Evolutionary conservation across 92 coral and sea anemone species (phyloP).

Genomic region (Actinernus sp.): DNA sequence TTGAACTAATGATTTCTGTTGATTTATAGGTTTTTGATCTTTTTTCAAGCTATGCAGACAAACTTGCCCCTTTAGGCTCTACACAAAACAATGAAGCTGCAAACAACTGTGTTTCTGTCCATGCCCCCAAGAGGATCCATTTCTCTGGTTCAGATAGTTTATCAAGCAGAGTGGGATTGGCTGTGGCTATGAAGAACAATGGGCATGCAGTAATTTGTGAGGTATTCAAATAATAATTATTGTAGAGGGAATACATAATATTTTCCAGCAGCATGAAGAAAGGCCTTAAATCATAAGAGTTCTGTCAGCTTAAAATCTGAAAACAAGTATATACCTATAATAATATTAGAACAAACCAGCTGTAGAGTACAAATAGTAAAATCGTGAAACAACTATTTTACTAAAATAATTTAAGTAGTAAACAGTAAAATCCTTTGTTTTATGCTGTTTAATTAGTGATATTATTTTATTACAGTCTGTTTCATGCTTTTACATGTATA

Average conservation of each 20-base stretch:
- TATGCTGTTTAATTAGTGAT: too few relatives aligned
- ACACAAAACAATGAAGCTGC: slow-evolving; percentile 25
- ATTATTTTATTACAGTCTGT: too few relatives aligned
- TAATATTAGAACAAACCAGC: not conserved
- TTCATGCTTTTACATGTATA: too few relatives aligned
- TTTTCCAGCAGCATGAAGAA: not conserved
- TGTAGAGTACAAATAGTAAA: too few relatives aligned
- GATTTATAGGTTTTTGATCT: slow-evolving; percentile 29
- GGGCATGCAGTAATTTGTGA: slow-evolving; percentile 5
- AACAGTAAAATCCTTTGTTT: too few relatives aligned
- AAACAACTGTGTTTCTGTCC: slow-evolving; percentile 16
- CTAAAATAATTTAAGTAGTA: too few relatives aligned
- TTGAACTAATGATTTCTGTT: not conserved
- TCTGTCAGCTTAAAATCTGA: not conserved
- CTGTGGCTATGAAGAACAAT: slow-evolving; percentile 21
- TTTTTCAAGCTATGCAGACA: slow-evolving; percentile 30
- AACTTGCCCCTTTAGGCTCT: slow-evolving; percentile 29
- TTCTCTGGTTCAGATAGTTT: slow-evolving; percentile 21
- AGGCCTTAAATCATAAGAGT: not conserved
- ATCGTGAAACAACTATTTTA: too few relatives aligned
- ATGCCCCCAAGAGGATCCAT: slow-evolving; percentile 27
- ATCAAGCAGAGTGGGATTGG: slow-evolving; percentile 11
- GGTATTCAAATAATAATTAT: slow-evolving; percentile 2
- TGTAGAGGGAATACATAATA: not conserved
- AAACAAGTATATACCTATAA: not conserved